Evolutionary conservation across 1,140 invertebrate species (phyloP).

Genomic region (Phymastichus coffea): DNA sequence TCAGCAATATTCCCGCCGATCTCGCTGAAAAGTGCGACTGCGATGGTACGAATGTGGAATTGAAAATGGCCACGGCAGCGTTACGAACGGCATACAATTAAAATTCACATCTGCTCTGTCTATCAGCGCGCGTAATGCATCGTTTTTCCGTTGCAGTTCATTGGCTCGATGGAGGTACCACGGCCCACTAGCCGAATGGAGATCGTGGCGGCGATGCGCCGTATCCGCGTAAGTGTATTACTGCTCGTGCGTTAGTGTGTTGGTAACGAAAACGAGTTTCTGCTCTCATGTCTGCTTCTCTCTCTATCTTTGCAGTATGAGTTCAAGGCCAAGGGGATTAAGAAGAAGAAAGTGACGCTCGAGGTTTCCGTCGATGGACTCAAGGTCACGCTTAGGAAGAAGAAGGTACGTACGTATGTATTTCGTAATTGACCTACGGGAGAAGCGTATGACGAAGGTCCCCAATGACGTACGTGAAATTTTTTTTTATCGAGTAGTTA

Average conservation of each 20-base stretch:
- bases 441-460: background rate
- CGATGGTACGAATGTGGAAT: no score
- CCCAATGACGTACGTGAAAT: no score
- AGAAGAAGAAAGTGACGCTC: slow-evolving; percentile 95
- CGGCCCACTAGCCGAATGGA: slow-evolving; percentile 93
- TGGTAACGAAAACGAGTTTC: no score
- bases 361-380: slow-evolving; percentile 94
- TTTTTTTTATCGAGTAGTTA: no score
- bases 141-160: slow-evolving; percentile 91
- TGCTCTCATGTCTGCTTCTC: slow-evolving; percentile 24
- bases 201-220: slow-evolving; percentile 97
- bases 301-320: slow-evolving; percentile 81
- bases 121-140: no score
- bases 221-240: slow-evolving; percentile 83
- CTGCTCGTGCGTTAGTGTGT: background rate
- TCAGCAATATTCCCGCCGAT: no score
- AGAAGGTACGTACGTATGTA: slow-evolving; percentile 59
- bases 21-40: no score
- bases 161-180: slow-evolving; percentile 95
- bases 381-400: slow-evolving; percentile 80
- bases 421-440: background rate
- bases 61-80: no score
- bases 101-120: no score
- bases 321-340: slow-evolving; percentile 95
- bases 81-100: no score